Evolutionary conservation across 1,140 invertebrate species (phyloP).

Genomic region (Hyposmocoma kahamanoa): DNA sequence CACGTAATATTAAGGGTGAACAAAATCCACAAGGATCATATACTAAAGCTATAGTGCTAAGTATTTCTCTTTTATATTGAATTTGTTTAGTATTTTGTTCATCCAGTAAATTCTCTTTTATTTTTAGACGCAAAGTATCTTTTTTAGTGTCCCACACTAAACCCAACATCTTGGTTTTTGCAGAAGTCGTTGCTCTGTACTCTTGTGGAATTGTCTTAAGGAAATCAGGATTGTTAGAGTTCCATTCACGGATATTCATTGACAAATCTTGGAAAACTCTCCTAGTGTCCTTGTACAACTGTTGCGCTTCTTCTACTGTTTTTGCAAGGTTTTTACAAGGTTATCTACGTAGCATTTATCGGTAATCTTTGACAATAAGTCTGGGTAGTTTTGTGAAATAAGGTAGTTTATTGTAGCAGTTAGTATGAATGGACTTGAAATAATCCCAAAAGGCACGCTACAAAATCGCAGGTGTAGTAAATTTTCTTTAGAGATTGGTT

Average conservation of each 20-base stretch:
- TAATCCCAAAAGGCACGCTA: slow-evolving; percentile 8
- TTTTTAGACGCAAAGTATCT: slow-evolving; percentile 6
- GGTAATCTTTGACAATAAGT: background rate
- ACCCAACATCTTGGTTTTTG: slow-evolving; percentile 1
- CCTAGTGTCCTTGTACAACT: slow-evolving; percentile 1
- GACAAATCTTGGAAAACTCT: background rate
- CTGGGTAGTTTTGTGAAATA: background rate
- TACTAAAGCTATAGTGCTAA: background rate
- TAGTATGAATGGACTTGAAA: slow-evolving; percentile 9
- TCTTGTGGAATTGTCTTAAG: background rate
- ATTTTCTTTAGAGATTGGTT: slow-evolving; percentile 4
- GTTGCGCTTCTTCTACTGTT: background rate
- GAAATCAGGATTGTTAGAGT: slow-evolving; percentile 3
- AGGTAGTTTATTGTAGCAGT: slow-evolving; percentile 6
- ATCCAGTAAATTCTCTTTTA: background rate
- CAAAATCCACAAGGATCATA: slow-evolving; percentile 11
- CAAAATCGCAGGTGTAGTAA: slow-evolving; percentile 2
- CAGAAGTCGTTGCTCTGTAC: background rate
- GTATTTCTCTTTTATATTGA: background rate
- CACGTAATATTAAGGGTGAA: slow-evolving; percentile 4
- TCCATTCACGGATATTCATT: slow-evolving; percentile 11
- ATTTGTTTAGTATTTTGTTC: background rate
- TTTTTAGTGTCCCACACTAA: slow-evolving; percentile 1
- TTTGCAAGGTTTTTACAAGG: background rate
- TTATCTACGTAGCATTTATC: slow-evolving; percentile 10